These are phyloP conservation scores for Sebastes hubbsi DNA, from an alignment of 2,797 vertebrate species.

Conservation along the genomic window DNA sequence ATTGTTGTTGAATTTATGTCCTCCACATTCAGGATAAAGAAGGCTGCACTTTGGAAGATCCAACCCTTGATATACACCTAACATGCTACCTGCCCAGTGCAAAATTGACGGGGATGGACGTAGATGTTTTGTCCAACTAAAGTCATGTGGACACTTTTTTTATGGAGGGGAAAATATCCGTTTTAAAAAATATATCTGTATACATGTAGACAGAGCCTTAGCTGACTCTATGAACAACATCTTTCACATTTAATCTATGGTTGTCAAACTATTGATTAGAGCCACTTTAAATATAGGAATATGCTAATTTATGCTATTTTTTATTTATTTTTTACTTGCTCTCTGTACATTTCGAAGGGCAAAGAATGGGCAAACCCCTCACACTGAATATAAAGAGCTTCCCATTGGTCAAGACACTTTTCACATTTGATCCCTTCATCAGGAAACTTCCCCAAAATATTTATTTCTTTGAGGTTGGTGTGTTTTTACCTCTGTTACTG, in stretches of 20 bases:
- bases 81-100: not conserved
- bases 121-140: too few relatives aligned
- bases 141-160: too few relatives aligned
- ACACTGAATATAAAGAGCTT: not conserved
- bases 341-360: not conserved
- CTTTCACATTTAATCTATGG: not conserved
- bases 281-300: not conserved
- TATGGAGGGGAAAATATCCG: too few relatives aligned
- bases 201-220: too few relatives aligned
- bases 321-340: too few relatives aligned
- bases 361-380: not conserved
- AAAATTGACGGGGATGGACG: too few relatives aligned
- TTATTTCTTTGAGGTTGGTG: conserved; percentile 39
- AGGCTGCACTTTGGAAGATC: not conserved
- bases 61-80: not conserved
- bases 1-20: not conserved
- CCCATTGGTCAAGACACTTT: conserved; percentile 15
- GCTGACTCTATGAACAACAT: too few relatives aligned
- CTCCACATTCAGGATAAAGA: not conserved
- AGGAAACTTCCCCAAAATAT: conserved; percentile 27
- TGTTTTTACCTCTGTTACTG: conserved; percentile 44
- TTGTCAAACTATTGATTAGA: not conserved
- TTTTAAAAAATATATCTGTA: too few relatives aligned
- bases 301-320: not conserved
- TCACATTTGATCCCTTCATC: conserved; percentile 29